phyloP scores from a whole-genome alignment of 2,797 vertebrate species.

The Ceryle rudis region DNA sequence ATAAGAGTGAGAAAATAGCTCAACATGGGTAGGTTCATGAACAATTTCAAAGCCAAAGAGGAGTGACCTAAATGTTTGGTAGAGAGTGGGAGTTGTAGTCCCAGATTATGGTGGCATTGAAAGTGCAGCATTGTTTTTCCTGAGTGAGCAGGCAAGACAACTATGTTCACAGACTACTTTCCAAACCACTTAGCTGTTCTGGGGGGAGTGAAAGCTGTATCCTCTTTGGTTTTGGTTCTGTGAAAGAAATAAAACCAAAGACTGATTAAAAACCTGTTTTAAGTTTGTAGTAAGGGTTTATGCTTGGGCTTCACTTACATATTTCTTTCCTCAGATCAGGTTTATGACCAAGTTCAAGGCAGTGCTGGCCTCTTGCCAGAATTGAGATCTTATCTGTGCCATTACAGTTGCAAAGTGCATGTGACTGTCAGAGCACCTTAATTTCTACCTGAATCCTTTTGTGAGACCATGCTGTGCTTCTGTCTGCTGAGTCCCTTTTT shows the following conservation, averaged over 20 bases:
- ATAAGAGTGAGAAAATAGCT: neutral
- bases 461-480: neutral
- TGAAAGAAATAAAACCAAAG: neutral
- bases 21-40: neutral
- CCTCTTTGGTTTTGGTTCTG: neutral
- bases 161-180: neutral
- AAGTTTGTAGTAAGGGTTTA: neutral
- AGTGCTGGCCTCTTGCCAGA: neutral
- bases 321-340: neutral
- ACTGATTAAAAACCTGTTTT: neutral
- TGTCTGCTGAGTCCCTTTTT: neutral
- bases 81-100: neutral
- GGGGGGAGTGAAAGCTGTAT: neutral
- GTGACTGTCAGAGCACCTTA: neutral
- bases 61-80: neutral
- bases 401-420: rapidly evolving
- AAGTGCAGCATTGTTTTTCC: neutral
- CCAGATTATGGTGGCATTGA: neutral
- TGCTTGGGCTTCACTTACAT: neutral
- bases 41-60: neutral
- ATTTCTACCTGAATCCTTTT: neutral
- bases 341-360: neutral
- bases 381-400: neutral
- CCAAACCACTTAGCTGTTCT: neutral
- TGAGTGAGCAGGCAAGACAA: rapidly evolving